Base-by-base conservation (phyloP, 2,113 vertebrate species). In the Suncus etruscus region DNA sequence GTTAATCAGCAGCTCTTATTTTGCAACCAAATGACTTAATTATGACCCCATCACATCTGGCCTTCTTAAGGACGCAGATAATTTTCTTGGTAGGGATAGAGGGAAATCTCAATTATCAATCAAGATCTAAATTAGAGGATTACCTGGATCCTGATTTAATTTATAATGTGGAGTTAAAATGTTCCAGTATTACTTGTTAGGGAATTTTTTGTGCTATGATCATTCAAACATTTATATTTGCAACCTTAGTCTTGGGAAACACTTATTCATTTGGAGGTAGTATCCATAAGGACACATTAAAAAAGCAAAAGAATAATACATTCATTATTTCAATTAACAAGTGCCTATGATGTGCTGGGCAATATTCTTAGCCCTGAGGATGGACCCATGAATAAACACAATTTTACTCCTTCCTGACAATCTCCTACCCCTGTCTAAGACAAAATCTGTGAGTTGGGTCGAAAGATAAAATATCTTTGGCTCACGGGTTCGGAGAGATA, bases 21-120 rank as follows among this genome's bases (percentile, higher is more conserved):
- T 76, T 87, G 51, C n/a, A 92, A 83, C 39, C 66, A 79, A 76
- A 79, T 61, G 66, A 63, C 79, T 58, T 73, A 88, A 85, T 31
- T 39, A 79, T 1, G 18, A 45, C 20, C 24, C 7, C 72, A 58
- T 3, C 11, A 18, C 8, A 54, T n/a, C 25, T 87, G 50, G 48
- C n/a, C 47, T 92, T 58, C 45, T 84, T 29, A 61, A 85, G 58
- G 29, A 83, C 0, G 75, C 3, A 68, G 54, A 50, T 12, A 68
- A 50, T 66, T 89, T 85, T 83, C 76, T 89, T 69, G 32, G 48
- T 61, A 27, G 29, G 20, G 24, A 11, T 45, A 10, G 27, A 74
- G 10, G 22, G 45, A 29, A 58, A 78, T 51, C 51, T 73, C 74
- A 77, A 77, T 32, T 25, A 77, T 29, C 18, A 3, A 32, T 81